A percentile compares a stretch with the other conserved stretches of the same genome.
Conservation (phyloP, 2,797 vertebrate genomes). For the Ceyx erithaca region DNA sequence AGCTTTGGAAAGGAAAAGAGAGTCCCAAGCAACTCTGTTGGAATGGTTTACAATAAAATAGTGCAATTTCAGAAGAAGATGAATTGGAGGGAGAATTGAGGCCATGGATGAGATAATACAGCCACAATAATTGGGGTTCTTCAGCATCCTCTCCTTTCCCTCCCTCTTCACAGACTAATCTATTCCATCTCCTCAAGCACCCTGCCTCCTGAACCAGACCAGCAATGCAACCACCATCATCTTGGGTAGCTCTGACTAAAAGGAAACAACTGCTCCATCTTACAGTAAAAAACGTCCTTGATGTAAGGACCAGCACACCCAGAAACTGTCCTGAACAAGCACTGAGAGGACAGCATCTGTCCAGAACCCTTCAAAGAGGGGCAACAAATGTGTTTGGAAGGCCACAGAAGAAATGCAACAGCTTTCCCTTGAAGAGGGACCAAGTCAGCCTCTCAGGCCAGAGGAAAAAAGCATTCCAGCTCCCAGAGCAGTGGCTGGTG, state of each 20-base stretch:
- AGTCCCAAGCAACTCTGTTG: neutral
- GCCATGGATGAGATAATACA: neutral
- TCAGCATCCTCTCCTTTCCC: neutral
- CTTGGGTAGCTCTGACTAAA: neutral
- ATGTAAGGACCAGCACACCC: neutral
- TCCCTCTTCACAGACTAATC: neutral
- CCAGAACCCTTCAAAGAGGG: neutral
- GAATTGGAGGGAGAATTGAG: neutral
- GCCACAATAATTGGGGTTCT: neutral
- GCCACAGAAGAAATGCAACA: neutral
- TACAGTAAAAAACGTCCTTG: neutral
- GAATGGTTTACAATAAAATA: neutral
- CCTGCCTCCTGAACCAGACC: neutral
- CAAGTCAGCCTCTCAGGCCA: neutral
- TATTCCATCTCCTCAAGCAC: neutral
- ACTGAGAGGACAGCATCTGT: neutral
- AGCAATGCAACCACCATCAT: neutral
- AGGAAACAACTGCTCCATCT: neutral
- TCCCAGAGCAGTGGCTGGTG: neutral
- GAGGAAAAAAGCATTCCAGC: neutral
- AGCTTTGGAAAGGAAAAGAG: neutral
- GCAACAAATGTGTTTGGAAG: neutral
- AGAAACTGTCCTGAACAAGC: neutral
- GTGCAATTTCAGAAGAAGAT: neutral
- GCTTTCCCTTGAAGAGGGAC: neutral